phyloP scores from a whole-genome alignment of 1,140 invertebrate genomes.

The Sminthurinus signatus region DNA sequence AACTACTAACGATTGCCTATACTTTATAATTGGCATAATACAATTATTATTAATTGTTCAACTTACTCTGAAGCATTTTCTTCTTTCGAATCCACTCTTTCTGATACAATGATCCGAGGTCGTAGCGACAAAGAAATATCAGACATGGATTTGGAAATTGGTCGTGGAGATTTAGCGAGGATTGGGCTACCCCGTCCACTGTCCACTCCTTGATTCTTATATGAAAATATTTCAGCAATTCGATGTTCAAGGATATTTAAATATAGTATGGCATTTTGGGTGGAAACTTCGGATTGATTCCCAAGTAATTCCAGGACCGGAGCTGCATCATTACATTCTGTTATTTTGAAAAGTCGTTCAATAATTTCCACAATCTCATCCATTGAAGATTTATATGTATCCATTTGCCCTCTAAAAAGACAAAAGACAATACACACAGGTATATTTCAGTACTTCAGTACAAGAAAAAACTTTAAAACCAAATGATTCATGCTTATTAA shows the following conservation, averaged over 20 bases:
- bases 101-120: slow-evolving; percentile 20
- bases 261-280: slow-evolving; percentile 31
- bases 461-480: too few relatives aligned
- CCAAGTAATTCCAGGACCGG: slow-evolving; percentile 34
- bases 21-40: too few relatives aligned
- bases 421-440: too few relatives aligned
- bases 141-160: slow-evolving; percentile 14
- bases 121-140: slow-evolving; percentile 14
- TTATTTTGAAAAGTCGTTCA: slow-evolving; percentile 32
- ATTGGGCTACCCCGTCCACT: background rate
- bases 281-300: slow-evolving; percentile 25
- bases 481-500: too few relatives aligned
- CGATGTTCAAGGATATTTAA: slow-evolving; percentile 36
- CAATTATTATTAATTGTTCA: too few relatives aligned
- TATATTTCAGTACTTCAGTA: too few relatives aligned
- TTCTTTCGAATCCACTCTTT: slow-evolving; percentile 14
- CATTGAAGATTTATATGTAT: slow-evolving; percentile 16
- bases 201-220: background rate
- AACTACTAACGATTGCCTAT: too few relatives aligned
- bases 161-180: slow-evolving; percentile 17
- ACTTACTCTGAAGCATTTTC: slow-evolving; percentile 16
- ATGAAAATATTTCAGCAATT: slow-evolving; percentile 26
- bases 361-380: slow-evolving; percentile 31
- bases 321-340: slow-evolving; percentile 19
- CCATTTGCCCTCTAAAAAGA: slow-evolving; percentile 10